A percentile compares a stretch with the other conserved stretches of the same genome.
Evolutionary conservation across 2,113 vertebrate genomes (phyloP).

Genomic region (Myocastor coypus): DNA sequence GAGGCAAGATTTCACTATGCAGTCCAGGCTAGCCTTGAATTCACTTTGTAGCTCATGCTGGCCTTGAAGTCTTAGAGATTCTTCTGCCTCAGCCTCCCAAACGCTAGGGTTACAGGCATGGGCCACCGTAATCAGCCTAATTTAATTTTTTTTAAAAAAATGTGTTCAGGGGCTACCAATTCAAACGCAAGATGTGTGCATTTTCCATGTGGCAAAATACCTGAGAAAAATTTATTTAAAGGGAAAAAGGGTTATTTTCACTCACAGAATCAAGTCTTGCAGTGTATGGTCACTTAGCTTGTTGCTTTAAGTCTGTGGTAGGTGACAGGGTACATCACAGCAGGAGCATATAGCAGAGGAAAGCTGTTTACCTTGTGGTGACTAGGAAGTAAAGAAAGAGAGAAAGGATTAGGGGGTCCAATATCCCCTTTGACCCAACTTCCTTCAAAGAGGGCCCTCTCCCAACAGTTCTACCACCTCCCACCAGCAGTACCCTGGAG

Average conservation of each 20-base stretch:
- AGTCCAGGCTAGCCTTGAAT: neutral
- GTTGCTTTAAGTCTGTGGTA: neutral
- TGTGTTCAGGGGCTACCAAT: neutral
- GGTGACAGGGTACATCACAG: neutral
- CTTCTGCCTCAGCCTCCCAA: neutral
- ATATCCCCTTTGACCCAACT: neutral
- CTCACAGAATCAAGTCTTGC: neutral
- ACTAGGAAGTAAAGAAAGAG: neutral
- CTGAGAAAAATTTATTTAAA: neutral
- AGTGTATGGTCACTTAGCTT: neutral
- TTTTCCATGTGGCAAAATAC: neutral
- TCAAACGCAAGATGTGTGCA: neutral
- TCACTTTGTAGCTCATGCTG: neutral
- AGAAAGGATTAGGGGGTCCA: neutral
- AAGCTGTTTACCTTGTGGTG: neutral
- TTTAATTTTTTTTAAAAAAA: neutral
- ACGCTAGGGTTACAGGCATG: neutral
- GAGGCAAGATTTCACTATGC: neutral
- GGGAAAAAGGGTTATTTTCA: neutral
- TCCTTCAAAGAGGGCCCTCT: neutral
- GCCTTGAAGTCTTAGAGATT: neutral
- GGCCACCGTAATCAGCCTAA: neutral
- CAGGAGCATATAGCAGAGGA: neutral
- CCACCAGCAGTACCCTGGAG: no score
- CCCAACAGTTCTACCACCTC: neutral